Evolutionary conservation across 2,113 vertebrate genomes (phyloP).

Genomic region (Rynchops niger): DNA sequence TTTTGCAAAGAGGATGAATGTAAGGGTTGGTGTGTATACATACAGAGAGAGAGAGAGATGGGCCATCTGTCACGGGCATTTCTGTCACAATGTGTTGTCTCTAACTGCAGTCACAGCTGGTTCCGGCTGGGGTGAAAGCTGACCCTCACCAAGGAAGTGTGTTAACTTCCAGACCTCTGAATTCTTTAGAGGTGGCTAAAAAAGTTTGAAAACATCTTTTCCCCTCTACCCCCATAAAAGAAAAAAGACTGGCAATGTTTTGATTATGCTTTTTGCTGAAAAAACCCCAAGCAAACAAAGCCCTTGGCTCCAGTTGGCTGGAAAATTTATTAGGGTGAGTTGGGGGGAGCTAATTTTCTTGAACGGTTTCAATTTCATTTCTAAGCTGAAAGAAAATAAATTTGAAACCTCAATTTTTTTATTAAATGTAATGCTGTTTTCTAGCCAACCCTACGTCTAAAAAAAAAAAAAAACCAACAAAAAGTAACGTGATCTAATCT

Average conservation of each 20-base stretch:
- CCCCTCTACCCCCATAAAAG: not conserved
- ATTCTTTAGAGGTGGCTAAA: not conserved
- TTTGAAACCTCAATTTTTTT: not conserved
- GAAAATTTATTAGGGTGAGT: not conserved
- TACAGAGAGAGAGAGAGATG: not conserved
- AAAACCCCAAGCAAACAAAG: not conserved
- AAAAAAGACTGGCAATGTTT: not conserved
- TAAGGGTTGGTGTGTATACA: not conserved
- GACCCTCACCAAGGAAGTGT: conserved; percentile 34
- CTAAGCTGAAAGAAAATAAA: conserved; percentile 30
- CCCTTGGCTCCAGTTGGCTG: not conserved
- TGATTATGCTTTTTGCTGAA: not conserved
- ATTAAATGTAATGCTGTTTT: not conserved
- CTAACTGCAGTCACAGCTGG: not conserved
- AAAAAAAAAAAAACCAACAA: not conserved
- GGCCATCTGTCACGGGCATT: not conserved
- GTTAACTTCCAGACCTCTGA: not conserved
- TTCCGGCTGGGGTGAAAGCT: conserved; percentile 23
- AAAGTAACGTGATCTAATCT: not conserved
- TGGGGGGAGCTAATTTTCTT: not conserved
- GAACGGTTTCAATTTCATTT: conserved; percentile 2
- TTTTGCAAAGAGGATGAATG: not conserved
- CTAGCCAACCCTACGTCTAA: not conserved
- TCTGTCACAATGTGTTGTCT: not conserved
- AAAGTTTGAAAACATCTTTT: not conserved